Evolutionary conservation across 2,797 vertebrate genomes (phyloP), one percentile per base, ranked within the genome.

Genomic region (Kryptopterus vitreolus): DNA sequence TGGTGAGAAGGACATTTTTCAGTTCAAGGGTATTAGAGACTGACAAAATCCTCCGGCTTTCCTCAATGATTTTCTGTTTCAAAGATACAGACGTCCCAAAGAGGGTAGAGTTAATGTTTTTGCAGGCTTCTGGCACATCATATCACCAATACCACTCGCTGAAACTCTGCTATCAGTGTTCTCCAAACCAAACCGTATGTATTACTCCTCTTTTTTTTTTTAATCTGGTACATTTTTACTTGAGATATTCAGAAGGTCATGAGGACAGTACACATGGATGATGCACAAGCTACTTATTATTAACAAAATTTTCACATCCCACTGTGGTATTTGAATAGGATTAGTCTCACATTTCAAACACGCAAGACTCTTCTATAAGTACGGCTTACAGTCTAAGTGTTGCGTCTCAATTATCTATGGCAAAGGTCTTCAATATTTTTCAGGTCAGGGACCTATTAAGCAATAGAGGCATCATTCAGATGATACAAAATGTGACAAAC

Each of bases 1-100:
- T 35, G 65, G 8, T 76, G 6, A 76, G 12, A 24, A 62, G 43
- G 58, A 35, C 59, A 77, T 3, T 38, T 63, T 33, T 1, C 59
- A 65, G 31, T 63, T 50, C 58, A 24, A 76, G 59, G 46, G 26
- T 63, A 76, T 76, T n/a, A 52, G 43, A 50, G 10, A 61, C 43
- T 48, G 18, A 63, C 58, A 76, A 62, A 76, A 31, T 76, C 18
- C 73, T 22, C 8, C 5, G 33, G 22, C 46, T 76, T 63, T 59
- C n/a, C 12, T 29, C 6, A n/a, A 74, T 58, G 13, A 46, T 46
- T 59, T 26, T 59, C 38, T 46, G 24, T 59, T 24, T 26, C 22
- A 29, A 7, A 74, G 72, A 74, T 38, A 33, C 53, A 73, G 35
- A 59, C 24, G 58, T 71, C 26, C 26, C 52, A 10, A 71, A 71